phyloP scores from a whole-genome alignment of 1,140 invertebrate genomes.

The Drosophila ercepeae region DNA sequence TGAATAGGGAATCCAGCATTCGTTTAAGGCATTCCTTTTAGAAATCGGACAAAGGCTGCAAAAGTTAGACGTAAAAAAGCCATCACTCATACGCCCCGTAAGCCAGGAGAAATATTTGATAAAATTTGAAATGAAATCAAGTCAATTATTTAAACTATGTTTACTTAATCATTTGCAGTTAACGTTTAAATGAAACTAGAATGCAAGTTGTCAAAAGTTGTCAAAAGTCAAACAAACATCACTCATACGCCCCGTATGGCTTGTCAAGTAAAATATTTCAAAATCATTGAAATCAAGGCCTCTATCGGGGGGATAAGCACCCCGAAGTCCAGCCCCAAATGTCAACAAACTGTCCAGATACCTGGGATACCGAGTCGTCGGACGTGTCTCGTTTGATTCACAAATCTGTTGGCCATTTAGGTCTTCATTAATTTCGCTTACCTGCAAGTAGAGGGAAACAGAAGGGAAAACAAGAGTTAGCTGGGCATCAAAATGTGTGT shows the following conservation, averaged over 20 bases:
- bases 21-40: no score
- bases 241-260: conserved; percentile 9
- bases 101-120: no score
- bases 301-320: no score
- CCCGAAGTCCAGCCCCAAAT: no score
- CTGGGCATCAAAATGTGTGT: conserved; percentile 34
- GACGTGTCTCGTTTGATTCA: background rate
- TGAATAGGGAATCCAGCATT: no score
- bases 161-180: no score
- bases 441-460: conserved; percentile 55
- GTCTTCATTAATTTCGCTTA: conserved; percentile 66
- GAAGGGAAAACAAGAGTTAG: conserved; percentile 18
- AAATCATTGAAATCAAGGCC: conserved; percentile 1
- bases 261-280: background rate
- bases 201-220: background rate
- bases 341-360: conserved; percentile 31
- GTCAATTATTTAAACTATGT: no score
- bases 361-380: conserved; percentile 1
- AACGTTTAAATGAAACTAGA: no score
- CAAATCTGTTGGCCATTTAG: conserved; percentile 56
- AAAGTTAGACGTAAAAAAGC: no score
- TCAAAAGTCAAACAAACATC: background rate
- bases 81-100: no score
- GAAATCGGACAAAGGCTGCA: no score
- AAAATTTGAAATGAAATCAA: no score